Evolutionary conservation across 1,140 invertebrate species (phyloP), one percentile per base, ranked within the genome.

Genomic region (Maconellicoccus hirsutus): DNA sequence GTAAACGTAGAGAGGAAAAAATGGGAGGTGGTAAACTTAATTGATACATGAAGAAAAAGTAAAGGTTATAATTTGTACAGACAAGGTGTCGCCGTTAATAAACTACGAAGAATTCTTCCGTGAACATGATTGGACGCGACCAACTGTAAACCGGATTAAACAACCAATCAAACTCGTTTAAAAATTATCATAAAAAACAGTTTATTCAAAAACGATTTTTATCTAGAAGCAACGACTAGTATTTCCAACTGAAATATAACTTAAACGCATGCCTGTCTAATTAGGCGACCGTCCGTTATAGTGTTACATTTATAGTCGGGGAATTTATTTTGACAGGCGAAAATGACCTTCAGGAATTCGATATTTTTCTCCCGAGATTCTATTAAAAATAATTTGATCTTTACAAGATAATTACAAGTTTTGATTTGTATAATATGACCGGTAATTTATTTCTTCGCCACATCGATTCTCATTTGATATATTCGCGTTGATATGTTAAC

Each of bases 121-220:
- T 25, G 19, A 25, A 66, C 16, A 66, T 66, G 61, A 66, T 66
- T 66, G 61, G 61, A 66, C 21, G 25, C 61, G 61, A 66, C 61
- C 25, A 66, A 66, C 61, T 66, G 61, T 26, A 66, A 66, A 66
- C 61, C 61, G 61, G 61, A 66, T 66, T 26, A 66, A 66, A 66
- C 61, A 66, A 66, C 61, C 61, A 66, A 66, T 26, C 61, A 66
- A 66, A 66, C 61, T 25, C 61, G 61, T 66, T 66, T 66, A 66
- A 66, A 22, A 66, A 66, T 66, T 66, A 66, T 66, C 19, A 26
- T 66, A 66, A 66, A 25, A 66, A 66, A 25, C 25, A 66, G 21
- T 66, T 66, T 25, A 23, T 66, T 26, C 10, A 66, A 66, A 25
- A 8, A 8, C 25, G 61, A 66, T 66, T 66, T 66, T 66, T 66